Evolutionary conservation across 1,140 invertebrate genomes (phyloP), one percentile per base, ranked within the genome.

Genomic region (Laodelphax striatellus): DNA sequence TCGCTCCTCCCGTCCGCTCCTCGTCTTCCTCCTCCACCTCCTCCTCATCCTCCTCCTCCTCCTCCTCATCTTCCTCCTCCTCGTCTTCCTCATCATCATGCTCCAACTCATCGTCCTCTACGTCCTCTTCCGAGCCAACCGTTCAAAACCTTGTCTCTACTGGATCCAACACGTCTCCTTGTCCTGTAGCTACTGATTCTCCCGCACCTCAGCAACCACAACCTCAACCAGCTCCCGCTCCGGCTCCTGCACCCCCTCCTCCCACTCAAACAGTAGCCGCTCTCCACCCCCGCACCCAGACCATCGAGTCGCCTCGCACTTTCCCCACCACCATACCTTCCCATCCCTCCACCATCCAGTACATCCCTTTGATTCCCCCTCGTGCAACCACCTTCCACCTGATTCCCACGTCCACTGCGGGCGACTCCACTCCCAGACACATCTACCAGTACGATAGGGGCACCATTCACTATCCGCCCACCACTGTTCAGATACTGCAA

Each of bases 241-340:
- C 59, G 44, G 59, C 60, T 41, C 34, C 57, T 64, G 65, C 57
- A 61, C 63, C 65, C 38, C 55, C 61, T 16, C 55, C 58, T 52
- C 53, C 52, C 28, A 70, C 70, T 70, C 69, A 64, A 70, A n/a
- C n/a, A n/a, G n/a, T n/a, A n/a, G n/a, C n/a, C n/a, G n/a, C n/a
- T n/a, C 71, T 65, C 71, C 75, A 69, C 68, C 71, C 57, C 67
- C 69, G 66, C 70, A 58, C 68, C 70, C 34, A 38, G 34, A 5
- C 34, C 34, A 38, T 38, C 8, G 59, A 61, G 11, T 55, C 57
- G 17, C 64, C 66, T 13, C 63, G 66, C 55, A 66, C 66, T 13
- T 67, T 68, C 58, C 66, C 68, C 41, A 65, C 68, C 14, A 67
- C 65, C 44, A 67, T 67, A 53, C 64, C 67, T 10, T 63, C 68